Percentiles rank a stretch among this genome's conserved stretches.
Evolutionary conservation across 2,797 vertebrate genomes (phyloP).

Genomic region (Neosilurus mollespiculum): DNA sequence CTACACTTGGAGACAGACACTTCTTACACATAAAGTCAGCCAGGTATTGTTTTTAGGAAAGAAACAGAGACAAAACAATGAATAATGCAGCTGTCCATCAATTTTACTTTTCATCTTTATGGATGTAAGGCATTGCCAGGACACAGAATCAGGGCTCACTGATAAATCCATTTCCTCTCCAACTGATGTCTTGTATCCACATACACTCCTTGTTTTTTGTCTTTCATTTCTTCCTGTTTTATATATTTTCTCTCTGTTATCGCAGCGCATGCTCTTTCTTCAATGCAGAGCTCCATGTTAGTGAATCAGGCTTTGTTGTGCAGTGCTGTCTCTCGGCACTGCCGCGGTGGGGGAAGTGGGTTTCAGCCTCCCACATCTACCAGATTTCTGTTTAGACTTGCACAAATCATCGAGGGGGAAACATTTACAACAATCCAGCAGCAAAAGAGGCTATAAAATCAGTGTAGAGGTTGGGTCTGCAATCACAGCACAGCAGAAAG

Average conservation of each 20-base stretch:
- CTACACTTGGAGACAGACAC: neutral
- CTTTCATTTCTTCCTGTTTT: neutral
- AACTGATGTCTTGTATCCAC: neutral
- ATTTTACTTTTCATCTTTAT: neutral
- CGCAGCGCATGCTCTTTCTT: neutral
- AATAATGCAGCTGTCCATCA: neutral
- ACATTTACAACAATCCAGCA: conserved; percentile 1
- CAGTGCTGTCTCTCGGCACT: conserved; percentile 26
- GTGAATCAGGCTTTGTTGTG: conserved; percentile 38
- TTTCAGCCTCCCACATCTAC: conserved; percentile 26
- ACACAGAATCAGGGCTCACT: neutral
- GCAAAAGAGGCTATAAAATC: conserved; percentile 10
- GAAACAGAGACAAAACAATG: neutral
- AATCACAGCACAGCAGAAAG: neutral
- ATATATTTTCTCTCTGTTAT: neutral
- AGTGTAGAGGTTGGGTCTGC: neutral
- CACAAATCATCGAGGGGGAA: conserved; percentile 25
- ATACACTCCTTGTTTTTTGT: neutral
- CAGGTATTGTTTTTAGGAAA: neutral
- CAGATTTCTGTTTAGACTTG: conserved; percentile 35
- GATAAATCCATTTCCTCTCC: neutral
- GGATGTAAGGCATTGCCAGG: neutral
- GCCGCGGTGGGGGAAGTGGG: conserved; percentile 41
- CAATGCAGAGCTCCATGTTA: conserved; percentile 15
- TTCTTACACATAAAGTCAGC: neutral